Base-by-base conservation (phyloP, 2,797 vertebrate genomes). In the Sebastolobus alascanus region DNA sequence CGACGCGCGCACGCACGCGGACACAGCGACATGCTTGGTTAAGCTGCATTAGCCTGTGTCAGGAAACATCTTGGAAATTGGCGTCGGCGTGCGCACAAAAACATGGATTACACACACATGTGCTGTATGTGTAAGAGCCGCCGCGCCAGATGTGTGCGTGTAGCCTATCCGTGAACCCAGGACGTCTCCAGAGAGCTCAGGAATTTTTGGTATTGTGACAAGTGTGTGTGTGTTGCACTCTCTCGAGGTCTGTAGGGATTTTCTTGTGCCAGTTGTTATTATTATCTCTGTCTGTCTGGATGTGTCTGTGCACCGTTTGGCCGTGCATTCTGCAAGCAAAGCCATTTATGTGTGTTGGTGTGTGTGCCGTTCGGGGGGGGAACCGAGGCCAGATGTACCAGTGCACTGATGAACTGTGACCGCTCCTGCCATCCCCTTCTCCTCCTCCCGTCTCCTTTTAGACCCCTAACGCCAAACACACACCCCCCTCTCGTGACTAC, bases 361-460 rank as follows among this genome's bases (percentile, higher is more conserved):
- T 81, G 72, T 25, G 25, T 61, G 29, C 68, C 71, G 77, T 87
- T 88, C 27, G 31, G 75, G 38, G 73, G 82, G 80, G 80, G 56
- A 91, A 92, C 83, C n/a, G 52, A 88, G 93, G 90, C 92, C 94
- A 95, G 93, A 94, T 95, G 78, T 85, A 74, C 90, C 87, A 61
- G 87, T 90, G 91, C 74, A 79, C 85, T 95, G 93, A 96, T 95
- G 85, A 94, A 92, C 90, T 93, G 91, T 95, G 95, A 96, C 95
- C 95, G 93, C 86, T 83, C 71, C 84, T 84, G 79, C 87, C 75
- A 87, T 83, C 69, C 78, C 82, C 77, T 67, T 66, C 20, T 58
- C 38, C 63, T 54, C 18, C 43, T 22, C 52, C 63, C 71, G 66
- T 83, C 84, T 84, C 80, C 66, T 85, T 86, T 82, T 66, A 70